A percentile compares a stretch with the other conserved stretches of the same genome.
Evolutionary conservation across 1,140 invertebrate species (phyloP).

Genomic region (Dreissena rostriformis): DNA sequence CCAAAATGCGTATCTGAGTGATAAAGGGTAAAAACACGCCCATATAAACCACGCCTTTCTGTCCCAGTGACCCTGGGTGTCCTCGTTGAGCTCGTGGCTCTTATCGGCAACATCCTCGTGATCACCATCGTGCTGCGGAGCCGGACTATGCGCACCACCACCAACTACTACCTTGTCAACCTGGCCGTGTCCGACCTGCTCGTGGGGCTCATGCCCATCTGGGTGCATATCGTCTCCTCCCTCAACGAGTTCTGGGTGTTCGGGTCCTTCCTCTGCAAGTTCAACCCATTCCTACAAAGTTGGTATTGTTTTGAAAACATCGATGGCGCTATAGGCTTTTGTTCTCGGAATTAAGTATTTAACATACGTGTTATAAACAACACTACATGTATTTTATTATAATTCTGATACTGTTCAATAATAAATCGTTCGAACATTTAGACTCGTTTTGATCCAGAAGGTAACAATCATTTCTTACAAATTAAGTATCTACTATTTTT

Average conservation of each 20-base stretch:
- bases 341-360: too few species aligned
- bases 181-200: constrained; percentile 87
- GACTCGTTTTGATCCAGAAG: too few species aligned
- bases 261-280: constrained; percentile 82
- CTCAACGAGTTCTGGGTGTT: constrained; percentile 78
- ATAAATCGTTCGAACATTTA: too few species aligned
- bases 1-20: too few species aligned
- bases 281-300: constrained; percentile 83
- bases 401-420: too few species aligned
- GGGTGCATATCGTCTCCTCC: constrained; percentile 77
- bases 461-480: too few species aligned
- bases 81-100: constrained; percentile 67
- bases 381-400: too few species aligned
- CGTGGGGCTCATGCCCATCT: constrained; percentile 81
- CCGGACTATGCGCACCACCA: constrained; percentile 83
- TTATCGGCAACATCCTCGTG: constrained; percentile 73
- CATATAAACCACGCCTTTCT: too few species aligned
- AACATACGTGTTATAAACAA: too few species aligned
- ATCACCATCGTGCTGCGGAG: constrained; percentile 71
- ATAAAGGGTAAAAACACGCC: too few species aligned
- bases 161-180: constrained; percentile 95
- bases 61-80: constrained; percentile 48
- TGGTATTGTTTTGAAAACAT: constrained; percentile 63
- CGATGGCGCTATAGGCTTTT: too few species aligned
- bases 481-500: too few species aligned